Evolutionary conservation across 2,113 vertebrate genomes (phyloP).

Genomic region (Xenopus tropicalis): DNA sequence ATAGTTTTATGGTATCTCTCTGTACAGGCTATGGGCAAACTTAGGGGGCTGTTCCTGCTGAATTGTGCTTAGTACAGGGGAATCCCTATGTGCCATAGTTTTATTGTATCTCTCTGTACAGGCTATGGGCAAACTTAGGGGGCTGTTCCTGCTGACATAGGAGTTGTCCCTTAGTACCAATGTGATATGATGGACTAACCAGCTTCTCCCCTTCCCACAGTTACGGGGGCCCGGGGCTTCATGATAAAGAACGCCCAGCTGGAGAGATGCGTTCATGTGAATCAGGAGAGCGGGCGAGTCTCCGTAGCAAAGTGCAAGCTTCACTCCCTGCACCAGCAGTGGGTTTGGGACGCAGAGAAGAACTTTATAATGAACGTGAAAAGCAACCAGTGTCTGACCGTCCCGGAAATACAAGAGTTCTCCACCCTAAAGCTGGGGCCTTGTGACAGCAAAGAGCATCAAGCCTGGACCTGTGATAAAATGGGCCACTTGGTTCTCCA

Average conservation of each 20-base stretch:
- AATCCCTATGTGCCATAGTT: no score
- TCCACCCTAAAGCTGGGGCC: conserved; percentile 60
- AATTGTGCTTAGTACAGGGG: no score
- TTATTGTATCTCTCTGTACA: no score
- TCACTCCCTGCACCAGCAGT: conserved; percentile 55
- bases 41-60: no score
- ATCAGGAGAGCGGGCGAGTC: conserved; percentile 39
- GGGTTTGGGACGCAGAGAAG: conserved; percentile 60
- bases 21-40: no score
- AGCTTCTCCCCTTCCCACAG: conserved; percentile 21
- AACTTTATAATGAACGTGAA: conserved; percentile 58
- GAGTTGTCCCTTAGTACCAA: no score
- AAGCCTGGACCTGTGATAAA: conserved; percentile 76
- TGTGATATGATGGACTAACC: no score
- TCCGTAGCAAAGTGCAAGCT: conserved; percentile 60
- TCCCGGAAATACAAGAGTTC: conserved; percentile 46
- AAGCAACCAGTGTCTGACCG: conserved; percentile 66
- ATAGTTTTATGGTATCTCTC: no score
- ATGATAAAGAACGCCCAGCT: conserved; percentile 70
- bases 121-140: no score
- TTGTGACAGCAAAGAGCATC: conserved; percentile 59
- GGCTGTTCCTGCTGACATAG: no score
- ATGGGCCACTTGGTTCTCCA: conserved; percentile 73
- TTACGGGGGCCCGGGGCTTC: conserved; percentile 57
- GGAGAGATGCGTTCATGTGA: conserved; percentile 62